Evolutionary conservation across 2,113 vertebrate species (phyloP), one percentile per base, ranked within the genome.

Genomic region (Oncorhynchus nerka): DNA sequence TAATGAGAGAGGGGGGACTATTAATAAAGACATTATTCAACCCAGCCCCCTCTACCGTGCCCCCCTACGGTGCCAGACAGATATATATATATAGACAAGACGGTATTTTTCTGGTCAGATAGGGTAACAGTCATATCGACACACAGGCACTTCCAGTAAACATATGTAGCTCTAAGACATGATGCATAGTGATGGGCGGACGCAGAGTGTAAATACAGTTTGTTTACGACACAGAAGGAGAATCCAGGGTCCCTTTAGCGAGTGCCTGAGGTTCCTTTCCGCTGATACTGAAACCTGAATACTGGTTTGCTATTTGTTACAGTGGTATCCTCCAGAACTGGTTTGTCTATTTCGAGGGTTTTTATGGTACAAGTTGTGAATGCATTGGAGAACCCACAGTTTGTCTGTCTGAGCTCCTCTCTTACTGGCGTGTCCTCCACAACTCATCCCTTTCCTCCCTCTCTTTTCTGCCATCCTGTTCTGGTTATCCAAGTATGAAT

Each of bases 1-100:
- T 89, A 92, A 94, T 74, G 65, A 79, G 91, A 93, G 90, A 91
- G 55, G 74, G 67, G 4, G 75, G 70, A 83, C 89, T 93, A 94
- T 93, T 92, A 89, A 89, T 92, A 89, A 88, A 84, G 86, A 86
- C 88, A 89, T 92, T 83, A 91, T 88, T 92, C 82, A 82, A 77
- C 79, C 76, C 49, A 3, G n/a, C 22, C 64, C 34, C 75, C 51
- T 75, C 80, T 26, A 15, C 68, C 76, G 65, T 67, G 69, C 82
- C 76, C 82, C 81, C 81, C 78, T n/a, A 75, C 81, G 69, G 76
- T 83, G 74, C 72, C 77, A 89, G 83, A 88, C 72, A 9, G 39
- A 45, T 45, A 45, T 55, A 55, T 28, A 28, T 28, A 28, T 71
- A 80, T 74, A 72, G 71, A 83, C 74, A 6, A 4, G 68, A 77